These are phyloP conservation scores for Propithecus coquereli DNA, from an alignment of 2,113 vertebrate genomes.

Conservation along the genomic window DNA sequence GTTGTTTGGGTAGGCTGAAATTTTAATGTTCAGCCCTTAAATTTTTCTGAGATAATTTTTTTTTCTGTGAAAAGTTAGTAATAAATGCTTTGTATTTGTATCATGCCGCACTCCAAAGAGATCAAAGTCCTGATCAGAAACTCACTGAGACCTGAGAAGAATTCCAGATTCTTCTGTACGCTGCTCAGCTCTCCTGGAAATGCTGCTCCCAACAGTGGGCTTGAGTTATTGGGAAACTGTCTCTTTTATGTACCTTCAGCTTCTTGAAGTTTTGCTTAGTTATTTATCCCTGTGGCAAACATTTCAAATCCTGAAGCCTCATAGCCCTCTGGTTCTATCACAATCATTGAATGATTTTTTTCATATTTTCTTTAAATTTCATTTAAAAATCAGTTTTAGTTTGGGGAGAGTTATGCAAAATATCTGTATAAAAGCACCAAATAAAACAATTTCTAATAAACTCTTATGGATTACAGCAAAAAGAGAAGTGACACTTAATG, in stretches of 20 bases:
- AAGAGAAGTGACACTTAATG: neutral
- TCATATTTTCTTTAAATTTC: neutral
- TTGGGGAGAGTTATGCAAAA: neutral
- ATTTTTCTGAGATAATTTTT: conserved; percentile 14
- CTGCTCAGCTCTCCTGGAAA: neutral
- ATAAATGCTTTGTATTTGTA: conserved; percentile 35
- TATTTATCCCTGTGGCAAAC: neutral
- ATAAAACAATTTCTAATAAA: neutral
- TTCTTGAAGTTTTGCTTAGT: conserved; percentile 3
- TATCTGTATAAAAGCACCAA: neutral
- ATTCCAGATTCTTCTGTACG: neutral
- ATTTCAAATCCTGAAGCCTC: neutral
- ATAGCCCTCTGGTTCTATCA: neutral
- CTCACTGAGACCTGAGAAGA: neutral
- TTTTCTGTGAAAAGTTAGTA: conserved; percentile 11
- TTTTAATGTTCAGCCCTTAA: conserved; percentile 54
- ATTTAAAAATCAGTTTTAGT: conserved; percentile 34
- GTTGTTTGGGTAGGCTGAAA: conserved; percentile 48
- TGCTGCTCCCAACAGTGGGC: neutral
- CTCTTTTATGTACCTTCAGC: neutral
- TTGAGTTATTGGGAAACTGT: neutral
- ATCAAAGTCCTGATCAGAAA: conserved; percentile 42
- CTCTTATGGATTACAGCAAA: neutral
- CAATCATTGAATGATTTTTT: neutral
- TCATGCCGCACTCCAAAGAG: neutral